phyloP scores from a whole-genome alignment of 2,797 vertebrate genomes.

The Chaetodon trifasciatus region DNA sequence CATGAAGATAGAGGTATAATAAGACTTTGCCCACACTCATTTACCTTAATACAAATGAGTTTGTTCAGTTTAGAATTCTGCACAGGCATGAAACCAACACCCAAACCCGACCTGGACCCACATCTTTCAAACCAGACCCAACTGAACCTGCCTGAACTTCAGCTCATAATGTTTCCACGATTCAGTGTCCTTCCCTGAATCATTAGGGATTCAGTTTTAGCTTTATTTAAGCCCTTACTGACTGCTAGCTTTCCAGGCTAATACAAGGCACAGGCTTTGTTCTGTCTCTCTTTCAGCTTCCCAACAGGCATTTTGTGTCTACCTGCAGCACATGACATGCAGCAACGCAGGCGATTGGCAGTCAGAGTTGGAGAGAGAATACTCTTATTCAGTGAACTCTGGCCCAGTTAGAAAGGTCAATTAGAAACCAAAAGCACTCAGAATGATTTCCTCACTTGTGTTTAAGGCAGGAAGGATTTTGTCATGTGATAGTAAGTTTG shows the following conservation, averaged over 20 bases:
- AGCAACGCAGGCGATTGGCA: no score
- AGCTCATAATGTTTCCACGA: not conserved
- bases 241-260: not conserved
- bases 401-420: not conserved
- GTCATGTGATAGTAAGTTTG: not conserved
- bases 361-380: no score
- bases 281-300: not conserved
- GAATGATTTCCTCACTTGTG: not conserved
- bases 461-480: not conserved
- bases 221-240: not conserved
- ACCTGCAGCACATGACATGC: not conserved
- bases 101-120: not conserved
- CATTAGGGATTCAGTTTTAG: not conserved
- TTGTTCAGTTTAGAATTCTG: not conserved
- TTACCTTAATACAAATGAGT: not conserved
- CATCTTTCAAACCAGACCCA: not conserved
- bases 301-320: no score
- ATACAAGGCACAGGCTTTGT: not conserved
- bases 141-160: not conserved
- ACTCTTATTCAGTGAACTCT: not conserved
- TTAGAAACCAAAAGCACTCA: not conserved
- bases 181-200: not conserved
- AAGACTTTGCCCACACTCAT: not conserved
- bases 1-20: constrained; percentile 95
- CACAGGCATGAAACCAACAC: not conserved